These are phyloP conservation scores for Dyspetes luteomarginatus DNA, from an alignment of 2,888 invertebrate genomes.

Conservation along the genomic window DNA sequence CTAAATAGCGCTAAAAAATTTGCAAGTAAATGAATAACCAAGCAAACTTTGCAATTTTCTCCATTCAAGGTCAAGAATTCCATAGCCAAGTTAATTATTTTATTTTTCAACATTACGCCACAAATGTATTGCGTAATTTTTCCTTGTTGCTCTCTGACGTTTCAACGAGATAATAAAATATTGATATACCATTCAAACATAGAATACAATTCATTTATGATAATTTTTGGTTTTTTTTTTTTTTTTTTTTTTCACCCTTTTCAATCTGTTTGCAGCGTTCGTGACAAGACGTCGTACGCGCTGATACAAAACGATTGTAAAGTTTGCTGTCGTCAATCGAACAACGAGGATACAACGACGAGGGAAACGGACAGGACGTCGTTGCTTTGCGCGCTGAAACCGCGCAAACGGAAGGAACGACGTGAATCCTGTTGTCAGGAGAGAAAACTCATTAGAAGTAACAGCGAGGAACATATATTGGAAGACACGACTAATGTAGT, in stretches of 20 bases:
- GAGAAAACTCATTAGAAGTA: slow-evolving; percentile 81
- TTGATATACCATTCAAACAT: not conserved
- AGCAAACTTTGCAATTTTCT: not conserved
- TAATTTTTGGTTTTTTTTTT: not conserved
- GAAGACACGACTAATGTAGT: slow-evolving; percentile 72
- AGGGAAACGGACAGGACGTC: slow-evolving; percentile 84
- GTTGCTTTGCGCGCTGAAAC: slow-evolving; percentile 85
- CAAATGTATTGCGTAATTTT: not conserved
- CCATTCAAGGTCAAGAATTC: not conserved
- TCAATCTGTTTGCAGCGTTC: slow-evolving; percentile 75
- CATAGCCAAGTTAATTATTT: no score
- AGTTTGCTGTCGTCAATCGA: slow-evolving; percentile 76
- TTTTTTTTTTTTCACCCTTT: not conserved
- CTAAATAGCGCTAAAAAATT: not conserved
- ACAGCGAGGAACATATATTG: slow-evolving; percentile 81
- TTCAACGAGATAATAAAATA: not conserved
- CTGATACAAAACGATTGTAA: slow-evolving; percentile 78
- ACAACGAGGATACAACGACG: slow-evolving; percentile 82
- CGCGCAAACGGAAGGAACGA: slow-evolving; percentile 87
- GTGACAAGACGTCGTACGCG: slow-evolving; percentile 75
- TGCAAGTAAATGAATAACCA: not conserved
- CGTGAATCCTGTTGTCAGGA: slow-evolving; percentile 85
- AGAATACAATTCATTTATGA: not conserved
- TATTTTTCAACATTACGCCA: no score
- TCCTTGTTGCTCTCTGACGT: not conserved